These are phyloP conservation scores for Cebus imitator DNA, from an alignment of 2,113 vertebrate species.

Conservation along the genomic window DNA sequence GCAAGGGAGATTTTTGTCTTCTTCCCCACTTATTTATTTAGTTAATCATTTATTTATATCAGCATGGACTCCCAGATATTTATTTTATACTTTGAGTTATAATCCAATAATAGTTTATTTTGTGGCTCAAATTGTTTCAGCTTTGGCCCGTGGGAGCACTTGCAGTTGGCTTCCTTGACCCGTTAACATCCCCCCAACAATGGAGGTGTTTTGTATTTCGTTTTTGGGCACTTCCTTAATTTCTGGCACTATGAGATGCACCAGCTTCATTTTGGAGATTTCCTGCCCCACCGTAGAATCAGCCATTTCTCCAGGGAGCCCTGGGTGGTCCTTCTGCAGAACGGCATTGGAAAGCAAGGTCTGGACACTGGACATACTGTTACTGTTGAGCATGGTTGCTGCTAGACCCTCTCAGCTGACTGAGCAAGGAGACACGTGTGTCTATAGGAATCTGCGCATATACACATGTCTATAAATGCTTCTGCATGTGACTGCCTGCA, in stretches of 20 bases:
- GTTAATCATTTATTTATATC: neutral
- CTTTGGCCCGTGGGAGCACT: neutral
- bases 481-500: too few species aligned
- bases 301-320: neutral
- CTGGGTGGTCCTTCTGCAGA: neutral
- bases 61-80: neutral
- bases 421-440: neutral
- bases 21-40: too few species aligned
- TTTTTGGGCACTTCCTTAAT: neutral
- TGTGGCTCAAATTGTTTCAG: neutral
- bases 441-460: neutral
- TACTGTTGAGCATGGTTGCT: fast-evolving
- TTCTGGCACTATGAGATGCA: neutral
- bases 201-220: neutral
- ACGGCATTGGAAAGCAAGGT: neutral
- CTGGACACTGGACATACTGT: neutral
- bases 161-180: neutral
- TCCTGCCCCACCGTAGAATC: neutral
- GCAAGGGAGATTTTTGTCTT: neutral
- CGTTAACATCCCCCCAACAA: too few species aligned
- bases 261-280: neutral
- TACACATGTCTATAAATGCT: fast-evolving
- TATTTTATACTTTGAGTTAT: neutral
- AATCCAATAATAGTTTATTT: neutral
- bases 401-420: neutral